Percentiles rank a stretch among this genome's conserved stretches.
Evolutionary conservation across 2,797 vertebrate genomes (phyloP).

Genomic region (Coluber constrictor): DNA sequence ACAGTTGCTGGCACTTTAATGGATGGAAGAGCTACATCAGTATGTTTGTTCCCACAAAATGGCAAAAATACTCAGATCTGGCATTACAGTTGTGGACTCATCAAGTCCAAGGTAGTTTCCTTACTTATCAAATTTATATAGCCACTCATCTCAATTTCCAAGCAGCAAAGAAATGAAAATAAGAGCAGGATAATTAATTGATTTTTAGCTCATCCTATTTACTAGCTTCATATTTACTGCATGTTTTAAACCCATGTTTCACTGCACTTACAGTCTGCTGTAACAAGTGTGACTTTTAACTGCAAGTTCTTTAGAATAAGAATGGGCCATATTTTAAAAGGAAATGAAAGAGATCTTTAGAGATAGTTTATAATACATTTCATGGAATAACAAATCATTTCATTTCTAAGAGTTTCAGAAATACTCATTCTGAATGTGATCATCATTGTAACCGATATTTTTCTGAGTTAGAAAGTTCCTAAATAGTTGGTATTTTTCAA

Average conservation of each 20-base stretch:
- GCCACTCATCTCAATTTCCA: background rate
- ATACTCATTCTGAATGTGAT: background rate
- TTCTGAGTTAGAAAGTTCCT: background rate
- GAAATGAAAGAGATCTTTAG: background rate
- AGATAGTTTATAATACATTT: background rate
- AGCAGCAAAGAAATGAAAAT: background rate
- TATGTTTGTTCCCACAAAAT: slow-evolving; percentile 62
- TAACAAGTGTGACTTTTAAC: background rate
- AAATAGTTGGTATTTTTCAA: background rate
- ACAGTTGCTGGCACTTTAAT: slow-evolving; percentile 64
- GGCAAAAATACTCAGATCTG: slow-evolving; percentile 75
- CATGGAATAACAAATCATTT: background rate
- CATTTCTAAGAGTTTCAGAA: background rate
- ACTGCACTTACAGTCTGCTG: background rate
- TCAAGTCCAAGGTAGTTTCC: slow-evolving; percentile 79
- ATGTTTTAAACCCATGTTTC: background rate
- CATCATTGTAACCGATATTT: background rate
- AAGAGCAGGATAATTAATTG: background rate
- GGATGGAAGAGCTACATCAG: slow-evolving; percentile 63
- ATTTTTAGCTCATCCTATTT: background rate
- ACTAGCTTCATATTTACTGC: background rate
- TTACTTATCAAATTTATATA: background rate
- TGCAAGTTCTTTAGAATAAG: background rate
- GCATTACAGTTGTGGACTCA: slow-evolving; percentile 75
- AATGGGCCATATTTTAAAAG: background rate